Conservation (phyloP, 1,140 invertebrate genomes). For the Latrodectus geometricus region DNA sequence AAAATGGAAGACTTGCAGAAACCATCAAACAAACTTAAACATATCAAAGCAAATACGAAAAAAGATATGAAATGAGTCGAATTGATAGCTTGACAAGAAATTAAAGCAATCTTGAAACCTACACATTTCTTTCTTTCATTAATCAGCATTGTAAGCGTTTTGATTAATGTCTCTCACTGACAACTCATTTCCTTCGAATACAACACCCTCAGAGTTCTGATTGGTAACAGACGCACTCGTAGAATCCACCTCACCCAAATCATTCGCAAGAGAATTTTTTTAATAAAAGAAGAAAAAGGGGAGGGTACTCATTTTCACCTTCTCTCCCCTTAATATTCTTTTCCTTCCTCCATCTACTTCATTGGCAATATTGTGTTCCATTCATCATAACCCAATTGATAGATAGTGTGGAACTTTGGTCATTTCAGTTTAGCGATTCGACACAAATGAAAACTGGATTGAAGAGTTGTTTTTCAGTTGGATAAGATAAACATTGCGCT, state of each 20-base stretch:
- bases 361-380: not conserved
- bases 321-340: not conserved
- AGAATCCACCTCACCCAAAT: constrained; percentile 29
- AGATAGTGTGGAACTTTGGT: too few species aligned
- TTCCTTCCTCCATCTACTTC: not conserved
- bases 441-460: too few species aligned
- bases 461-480: too few species aligned
- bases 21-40: not conserved
- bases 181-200: constrained; percentile 58
- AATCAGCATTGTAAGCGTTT: constrained; percentile 43
- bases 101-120: constrained; percentile 47
- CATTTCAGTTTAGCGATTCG: too few species aligned
- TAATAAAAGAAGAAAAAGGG: too few species aligned
- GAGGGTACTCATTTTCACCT: constrained; percentile 7
- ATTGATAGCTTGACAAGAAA: not conserved
- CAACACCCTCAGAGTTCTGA: constrained; percentile 53
- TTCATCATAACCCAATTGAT: constrained; percentile 1
- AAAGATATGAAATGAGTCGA: not conserved
- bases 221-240: constrained; percentile 44
- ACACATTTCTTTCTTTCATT: constrained; percentile 47
- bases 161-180: constrained; percentile 52
- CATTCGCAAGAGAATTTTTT: not conserved
- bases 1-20: too few species aligned
- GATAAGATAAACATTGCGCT: too few species aligned
- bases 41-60: constrained; percentile 3